A percentile compares a stretch with the other conserved stretches of the same genome.
Conservation (phyloP, 2,113 vertebrate species). For the Corvus cornix region DNA sequence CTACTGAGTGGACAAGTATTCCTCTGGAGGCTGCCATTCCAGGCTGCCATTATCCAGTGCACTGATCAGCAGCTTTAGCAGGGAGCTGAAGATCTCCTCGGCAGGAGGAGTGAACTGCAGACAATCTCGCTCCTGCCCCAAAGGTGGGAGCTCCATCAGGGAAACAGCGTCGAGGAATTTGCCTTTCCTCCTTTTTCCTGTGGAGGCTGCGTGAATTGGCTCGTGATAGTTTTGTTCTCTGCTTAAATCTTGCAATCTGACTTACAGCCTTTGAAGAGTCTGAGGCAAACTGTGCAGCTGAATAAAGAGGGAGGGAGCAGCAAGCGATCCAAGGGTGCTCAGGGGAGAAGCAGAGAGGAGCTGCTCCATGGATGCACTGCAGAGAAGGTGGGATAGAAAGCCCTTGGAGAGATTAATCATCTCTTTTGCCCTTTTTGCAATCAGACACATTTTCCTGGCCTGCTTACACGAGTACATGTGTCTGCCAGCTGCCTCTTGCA, state of each 20-base stretch:
- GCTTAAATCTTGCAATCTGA: neutral
- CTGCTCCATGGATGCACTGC: neutral
- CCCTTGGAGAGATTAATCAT: neutral
- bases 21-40: neutral
- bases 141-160: neutral
- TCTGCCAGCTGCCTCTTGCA: conserved; percentile 3
- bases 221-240: neutral
- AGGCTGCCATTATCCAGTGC: neutral
- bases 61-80: neutral
- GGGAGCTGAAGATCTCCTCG: neutral
- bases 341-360: neutral
- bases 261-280: neutral
- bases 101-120: neutral
- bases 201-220: neutral
- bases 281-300: neutral
- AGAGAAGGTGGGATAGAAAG: neutral
- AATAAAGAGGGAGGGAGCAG: neutral
- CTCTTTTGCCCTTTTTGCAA: neutral
- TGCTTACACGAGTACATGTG: neutral
- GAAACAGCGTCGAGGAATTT: neutral
- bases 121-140: neutral
- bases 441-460: neutral
- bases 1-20: neutral
- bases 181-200: neutral
- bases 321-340: accelerated